Base-by-base conservation (phyloP, 30 jellyfish, hydroid and myxozoan genomes). In the Turritopsis rubra region DNA sequence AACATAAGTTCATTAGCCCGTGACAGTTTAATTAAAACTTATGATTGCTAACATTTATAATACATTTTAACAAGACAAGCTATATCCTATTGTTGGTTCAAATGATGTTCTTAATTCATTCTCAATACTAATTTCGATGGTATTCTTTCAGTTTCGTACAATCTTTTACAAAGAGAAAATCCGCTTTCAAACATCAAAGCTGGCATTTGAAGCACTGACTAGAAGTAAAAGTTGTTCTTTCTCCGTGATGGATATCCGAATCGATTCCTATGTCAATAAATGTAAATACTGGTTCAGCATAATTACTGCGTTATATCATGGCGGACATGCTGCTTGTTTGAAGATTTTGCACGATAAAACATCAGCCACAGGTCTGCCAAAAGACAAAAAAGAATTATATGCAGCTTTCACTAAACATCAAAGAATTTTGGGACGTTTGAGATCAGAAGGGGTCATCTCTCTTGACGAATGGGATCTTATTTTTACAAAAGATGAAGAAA, bases 211-310 rank as follows among this genome's bases (percentile, higher is more conserved):
- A n/a, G n/a, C n/a, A n/a, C n/a, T n/a, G n/a, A n/a, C n/a, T n/a
- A n/a, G 60, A 41, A 41, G 9, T 41, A 13, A 41, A 41, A 41
- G 60, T 41, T 41, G 60, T 41, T 41, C 60, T 41, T 41, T 41
- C 13, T 3, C 13, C 9, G 5, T 41, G 60, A 41, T 41, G 85
- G 87, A 29, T 16, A 80, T 80, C 1, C 81, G 70, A 22, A 41
- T 80, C 81, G 87, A 80, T 19, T 21, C 54, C 20, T 80, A 41
- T 60, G 87, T 80, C 29, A 80, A 80, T 68, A 80, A 65, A 21
- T 28, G 70, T 80, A 80, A 80, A 53, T 80, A 0, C 68, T 80
- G 87, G 87, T 80, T 80, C 21, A 41, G 75, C 18, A 8, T 80
- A 17, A 54, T 65, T 25, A 80, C 84, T 0, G 84, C 87, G 52